These are phyloP conservation scores for Sylvicapra grimmia DNA, from an alignment of 2,113 vertebrate genomes.

Conservation along the genomic window DNA sequence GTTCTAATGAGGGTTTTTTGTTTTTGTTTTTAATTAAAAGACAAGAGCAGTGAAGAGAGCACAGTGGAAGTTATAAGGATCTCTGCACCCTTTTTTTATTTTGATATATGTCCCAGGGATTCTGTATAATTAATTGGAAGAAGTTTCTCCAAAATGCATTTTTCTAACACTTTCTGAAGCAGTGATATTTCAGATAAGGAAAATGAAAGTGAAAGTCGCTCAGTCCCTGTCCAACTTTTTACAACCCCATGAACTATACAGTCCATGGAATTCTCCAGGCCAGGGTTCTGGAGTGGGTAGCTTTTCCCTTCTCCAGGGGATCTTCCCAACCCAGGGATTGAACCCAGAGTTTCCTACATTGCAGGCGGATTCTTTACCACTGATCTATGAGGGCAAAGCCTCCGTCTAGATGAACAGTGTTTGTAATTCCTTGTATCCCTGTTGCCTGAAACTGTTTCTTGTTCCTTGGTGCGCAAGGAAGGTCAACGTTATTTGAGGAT, in stretches of 20 bases:
- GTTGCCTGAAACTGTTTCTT: not conserved
- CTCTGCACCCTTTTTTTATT: not conserved
- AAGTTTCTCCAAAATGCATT: not conserved
- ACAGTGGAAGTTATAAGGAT: not conserved
- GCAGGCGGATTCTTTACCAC: not conserved
- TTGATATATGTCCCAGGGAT: not conserved
- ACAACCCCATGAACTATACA: not conserved
- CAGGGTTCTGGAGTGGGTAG: not conserved
- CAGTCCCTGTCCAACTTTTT: rapidly evolving
- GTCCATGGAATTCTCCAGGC: not conserved
- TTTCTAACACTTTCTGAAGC: not conserved
- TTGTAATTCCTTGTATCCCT: not conserved
- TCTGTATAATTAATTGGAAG: not conserved
- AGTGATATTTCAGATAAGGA: not conserved
- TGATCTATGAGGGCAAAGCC: not conserved
- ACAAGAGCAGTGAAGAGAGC: not conserved
- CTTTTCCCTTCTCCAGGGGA: not conserved
- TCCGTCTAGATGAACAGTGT: not conserved
- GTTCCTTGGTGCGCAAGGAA: not conserved
- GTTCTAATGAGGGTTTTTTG: not conserved
- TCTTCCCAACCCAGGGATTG: not conserved
- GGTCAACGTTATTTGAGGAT: not conserved
- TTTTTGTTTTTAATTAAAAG: not conserved
- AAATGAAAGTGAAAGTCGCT: not conserved
- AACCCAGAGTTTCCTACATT: not conserved